A percentile compares a stretch with the other conserved stretches of the same genome.
Conservation (phyloP, 2,797 vertebrate genomes). For the Trematomus bernacchii region DNA sequence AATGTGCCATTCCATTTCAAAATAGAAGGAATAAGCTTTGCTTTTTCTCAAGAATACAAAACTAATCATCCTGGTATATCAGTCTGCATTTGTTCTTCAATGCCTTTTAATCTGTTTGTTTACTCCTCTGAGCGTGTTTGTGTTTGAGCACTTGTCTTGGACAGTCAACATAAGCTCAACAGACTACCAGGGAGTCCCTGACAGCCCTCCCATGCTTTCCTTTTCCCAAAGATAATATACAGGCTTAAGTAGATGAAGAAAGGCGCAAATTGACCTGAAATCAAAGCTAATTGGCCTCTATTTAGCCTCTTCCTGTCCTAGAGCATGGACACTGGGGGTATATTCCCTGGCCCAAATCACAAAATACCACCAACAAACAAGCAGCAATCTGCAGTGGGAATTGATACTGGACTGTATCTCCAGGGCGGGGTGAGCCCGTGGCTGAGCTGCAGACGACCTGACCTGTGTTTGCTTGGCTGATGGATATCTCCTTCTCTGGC, state of each 20-base stretch:
- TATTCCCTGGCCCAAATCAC: conserved; percentile 54
- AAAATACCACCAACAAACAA: conserved; percentile 63
- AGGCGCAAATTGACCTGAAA: conserved; percentile 82
- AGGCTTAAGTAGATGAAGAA: conserved; percentile 70
- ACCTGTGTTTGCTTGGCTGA: conserved; percentile 66
- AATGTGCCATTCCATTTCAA: conserved; percentile 42
- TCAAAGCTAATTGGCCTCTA: conserved; percentile 81
- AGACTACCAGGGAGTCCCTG: conserved; percentile 46
- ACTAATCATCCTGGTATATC: conserved; percentile 11
- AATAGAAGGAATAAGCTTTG: conserved; percentile 18
- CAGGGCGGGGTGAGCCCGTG: conserved; percentile 59
- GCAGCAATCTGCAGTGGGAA: conserved; percentile 48
- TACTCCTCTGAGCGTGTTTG: conserved; percentile 35
- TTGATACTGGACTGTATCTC: conserved; percentile 51
- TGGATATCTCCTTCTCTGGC: conserved; percentile 65
- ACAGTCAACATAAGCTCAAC: conserved; percentile 52
- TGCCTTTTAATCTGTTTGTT: conserved; percentile 47
- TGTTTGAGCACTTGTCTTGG: conserved; percentile 52
- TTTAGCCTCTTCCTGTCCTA: conserved; percentile 81
- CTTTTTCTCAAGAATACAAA: conserved; percentile 19
- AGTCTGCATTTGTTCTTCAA: conserved; percentile 44
- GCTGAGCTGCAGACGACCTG: conserved; percentile 51
- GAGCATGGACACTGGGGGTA: conserved; percentile 52
- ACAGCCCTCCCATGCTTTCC: conserved; percentile 55
- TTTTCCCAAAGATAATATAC: conserved; percentile 75